Base-by-base conservation (phyloP, 2,888 invertebrate genomes). In the Cataglyphis livida region DNA sequence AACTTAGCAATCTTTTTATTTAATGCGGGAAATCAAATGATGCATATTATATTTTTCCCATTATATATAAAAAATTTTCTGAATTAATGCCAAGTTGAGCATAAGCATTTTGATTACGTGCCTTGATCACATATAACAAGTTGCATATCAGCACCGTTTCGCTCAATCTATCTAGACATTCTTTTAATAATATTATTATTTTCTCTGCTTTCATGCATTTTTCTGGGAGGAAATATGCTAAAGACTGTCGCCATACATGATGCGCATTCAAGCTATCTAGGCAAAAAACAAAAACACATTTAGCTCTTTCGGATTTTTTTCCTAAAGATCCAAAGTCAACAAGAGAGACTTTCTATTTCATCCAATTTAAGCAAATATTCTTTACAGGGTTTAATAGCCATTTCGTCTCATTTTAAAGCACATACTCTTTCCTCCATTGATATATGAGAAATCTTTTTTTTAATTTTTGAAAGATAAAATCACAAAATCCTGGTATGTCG, bases 241-340 rank as follows among this genome's bases (percentile, higher is more conserved):
- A 32, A 32, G 32, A 5, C 32, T 32, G 32, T 32, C 32, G 32
- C 32, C 3, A 32, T 32, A 5, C 6, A 32, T 32, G 32, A 32
- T 32, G 32, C 32, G 32, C 54, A 21, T 57, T 57, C 21, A 57
- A 57, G 7, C 54, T 54, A 7, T 54, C 54, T 54, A 54, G 21
- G 25, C 54, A 57, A 18, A 57, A 57, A n/a, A 57, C 54, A 57
- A 57, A 57, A 21, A 57, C 54, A 7, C 54, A 57, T 57, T 57
- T 57, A 9, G 25, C 25, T 57, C 54, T 57, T 21, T 57, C 54
- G 9, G 54, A 21, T 57, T 57, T 57, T 21, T 25, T 57, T 21
- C 54, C 54, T 21, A 57, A 7, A 57, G 54, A n/a, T 57, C 54
- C 21, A 4, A 57, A 25, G 9, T 57, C 54, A 21, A 57, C 21